Evolutionary conservation across 1,140 invertebrate genomes (phyloP).

Genomic region (Aphis gossypii): DNA sequence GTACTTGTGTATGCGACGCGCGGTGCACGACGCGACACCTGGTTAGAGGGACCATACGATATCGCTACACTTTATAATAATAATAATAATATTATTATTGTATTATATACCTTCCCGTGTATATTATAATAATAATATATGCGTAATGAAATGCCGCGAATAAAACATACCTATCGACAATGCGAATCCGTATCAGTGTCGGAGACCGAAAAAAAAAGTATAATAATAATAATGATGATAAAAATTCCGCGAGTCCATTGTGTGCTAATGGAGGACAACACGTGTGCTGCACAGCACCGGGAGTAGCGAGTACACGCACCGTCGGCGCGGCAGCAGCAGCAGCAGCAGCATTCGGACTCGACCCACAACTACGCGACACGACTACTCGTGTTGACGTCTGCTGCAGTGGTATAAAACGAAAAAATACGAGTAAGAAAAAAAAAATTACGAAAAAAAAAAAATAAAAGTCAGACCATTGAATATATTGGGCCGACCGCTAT

Average conservation of each 20-base stretch:
- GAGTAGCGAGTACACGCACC: neutral
- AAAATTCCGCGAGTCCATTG: conserved; percentile 35
- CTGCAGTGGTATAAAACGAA: neutral
- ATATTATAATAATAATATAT: neutral
- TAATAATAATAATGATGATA: neutral
- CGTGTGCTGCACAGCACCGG: neutral
- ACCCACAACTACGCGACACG: neutral
- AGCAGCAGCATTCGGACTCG: neutral
- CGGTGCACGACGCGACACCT: conserved; percentile 19
- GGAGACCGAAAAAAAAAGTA: neutral
- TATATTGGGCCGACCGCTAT: conserved; percentile 35
- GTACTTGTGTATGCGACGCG: neutral
- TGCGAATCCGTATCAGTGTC: conserved; percentile 19
- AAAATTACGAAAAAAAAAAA: neutral
- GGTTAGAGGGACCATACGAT: neutral
- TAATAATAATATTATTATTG: neutral
- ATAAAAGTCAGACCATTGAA: conserved; percentile 17
- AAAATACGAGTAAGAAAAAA: neutral
- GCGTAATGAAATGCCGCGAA: conserved; percentile 26
- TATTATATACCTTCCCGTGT: neutral
- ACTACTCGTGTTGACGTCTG: conserved; percentile 51
- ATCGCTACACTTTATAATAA: neutral
- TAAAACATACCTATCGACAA: conserved; percentile 10
- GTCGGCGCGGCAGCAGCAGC: neutral
- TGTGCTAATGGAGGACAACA: conserved; percentile 48